Base-by-base conservation (phyloP, 2,888 invertebrate species). In the Lithophane semibrunnea region DNA sequence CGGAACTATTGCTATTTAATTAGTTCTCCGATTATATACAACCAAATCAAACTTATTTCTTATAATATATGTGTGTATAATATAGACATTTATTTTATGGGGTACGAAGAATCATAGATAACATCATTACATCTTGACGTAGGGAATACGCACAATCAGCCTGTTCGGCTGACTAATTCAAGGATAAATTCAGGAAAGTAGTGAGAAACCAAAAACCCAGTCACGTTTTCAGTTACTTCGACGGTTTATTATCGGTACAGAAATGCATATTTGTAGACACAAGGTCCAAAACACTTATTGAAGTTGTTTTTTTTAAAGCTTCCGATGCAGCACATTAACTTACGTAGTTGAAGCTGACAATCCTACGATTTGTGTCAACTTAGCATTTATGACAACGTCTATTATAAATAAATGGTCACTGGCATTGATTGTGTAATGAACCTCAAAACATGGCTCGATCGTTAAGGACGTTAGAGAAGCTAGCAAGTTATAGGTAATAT, bases 311-410 rank as follows among this genome's bases (percentile, higher is more conserved):
- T 69, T 68, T 70, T 21, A 42, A 58, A 49, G 49, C 13, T 10
- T 10, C 24, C 24, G 10, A 49, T 49, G 18, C 18, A 73, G 37
- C 7, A 37, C 49, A 24, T 47, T 47, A 56, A n/a, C 47, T 24
- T 18, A 37, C 47, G 56, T 18, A 5, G 13, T 70, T 71, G 21
- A 58, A 7, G 16, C 8, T 42, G 37, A 63, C n/a, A 47, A 37
- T 47, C 61, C n/a, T 37, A 54, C 54, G 16, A 54, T 63, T 73
- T 54, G 61, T 63, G n/a, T n/a, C 44, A 29, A 29, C 63, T 54
- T 7, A 49, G 71, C n/a, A 37, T 70, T 58, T 37, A 56, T 49
- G 18, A 37, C 24, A 16, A n/a, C 13, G 47, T 16, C 37, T 21
- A 44, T 1, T 61, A 44, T 29, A 16, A 42, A 42, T 42, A 54